Conservation (phyloP, 1,140 invertebrate genomes). For the Macrosteles quadrilineatus region DNA sequence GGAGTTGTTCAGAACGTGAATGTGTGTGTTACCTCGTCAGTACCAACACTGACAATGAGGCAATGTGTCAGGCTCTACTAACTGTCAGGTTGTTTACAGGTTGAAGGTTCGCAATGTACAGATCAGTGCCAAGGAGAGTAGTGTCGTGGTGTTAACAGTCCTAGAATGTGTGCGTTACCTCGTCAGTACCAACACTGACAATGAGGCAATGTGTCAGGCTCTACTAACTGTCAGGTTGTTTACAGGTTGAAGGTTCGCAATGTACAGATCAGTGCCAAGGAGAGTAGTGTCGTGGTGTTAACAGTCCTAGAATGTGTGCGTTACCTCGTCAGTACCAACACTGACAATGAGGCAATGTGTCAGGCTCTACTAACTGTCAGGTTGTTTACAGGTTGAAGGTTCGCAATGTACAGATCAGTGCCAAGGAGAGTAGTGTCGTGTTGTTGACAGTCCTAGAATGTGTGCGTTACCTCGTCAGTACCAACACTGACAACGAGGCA, state of each 20-base stretch:
- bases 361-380: constrained; percentile 36
- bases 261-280: constrained; percentile 58
- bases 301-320: constrained; percentile 71
- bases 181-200: constrained; percentile 47
- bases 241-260: constrained; percentile 47
- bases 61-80: constrained; percentile 39
- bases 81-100: too few species aligned
- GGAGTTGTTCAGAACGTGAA: constrained; percentile 71
- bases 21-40: constrained; percentile 66
- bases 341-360: constrained; percentile 39
- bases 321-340: constrained; percentile 55
- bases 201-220: constrained; percentile 36
- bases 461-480: constrained; percentile 60
- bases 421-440: constrained; percentile 62
- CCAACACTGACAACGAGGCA: constrained; percentile 36
- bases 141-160: constrained; percentile 62
- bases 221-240: too few species aligned
- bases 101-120: constrained; percentile 50
- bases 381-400: constrained; percentile 42
- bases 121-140: constrained; percentile 60
- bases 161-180: constrained; percentile 70
- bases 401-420: constrained; percentile 55
- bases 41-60: constrained; percentile 34
- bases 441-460: constrained; percentile 69
- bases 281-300: constrained; percentile 60